These are phyloP conservation scores for Cryptoleucopteryx plumbea DNA, from an alignment of 2,113 vertebrate genomes.

Conservation along the genomic window DNA sequence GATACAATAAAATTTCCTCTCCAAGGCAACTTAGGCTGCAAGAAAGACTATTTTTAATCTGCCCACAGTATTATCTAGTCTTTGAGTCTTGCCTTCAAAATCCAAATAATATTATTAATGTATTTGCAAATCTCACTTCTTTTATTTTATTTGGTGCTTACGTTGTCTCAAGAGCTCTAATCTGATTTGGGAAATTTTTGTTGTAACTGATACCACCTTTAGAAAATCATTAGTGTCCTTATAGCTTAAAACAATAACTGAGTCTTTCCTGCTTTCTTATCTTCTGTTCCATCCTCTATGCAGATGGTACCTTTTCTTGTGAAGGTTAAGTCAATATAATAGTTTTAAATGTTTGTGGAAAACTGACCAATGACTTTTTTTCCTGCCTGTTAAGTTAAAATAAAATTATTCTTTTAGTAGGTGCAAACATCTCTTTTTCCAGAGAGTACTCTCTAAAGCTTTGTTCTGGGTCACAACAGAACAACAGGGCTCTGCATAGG, in stretches of 20 bases:
- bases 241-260: neutral
- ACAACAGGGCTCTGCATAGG: rapidly evolving
- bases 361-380: neutral
- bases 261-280: neutral
- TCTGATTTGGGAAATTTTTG: neutral
- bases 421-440: neutral
- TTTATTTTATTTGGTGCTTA: neutral
- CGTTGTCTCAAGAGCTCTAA: neutral
- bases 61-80: neutral
- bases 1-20: neutral
- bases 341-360: neutral
- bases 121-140: neutral
- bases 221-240: neutral
- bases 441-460: neutral
- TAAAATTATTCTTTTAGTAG: neutral
- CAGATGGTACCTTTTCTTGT: neutral
- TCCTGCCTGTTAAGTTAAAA: neutral
- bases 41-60: neutral
- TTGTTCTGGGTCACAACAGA: neutral
- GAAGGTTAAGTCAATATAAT: neutral
- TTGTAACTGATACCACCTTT: neutral
- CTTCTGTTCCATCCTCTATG: neutral
- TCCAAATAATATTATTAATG: neutral
- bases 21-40: neutral
- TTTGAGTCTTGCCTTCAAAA: neutral